Conservation (phyloP, 1,140 invertebrate species). For the Apis cerana region DNA sequence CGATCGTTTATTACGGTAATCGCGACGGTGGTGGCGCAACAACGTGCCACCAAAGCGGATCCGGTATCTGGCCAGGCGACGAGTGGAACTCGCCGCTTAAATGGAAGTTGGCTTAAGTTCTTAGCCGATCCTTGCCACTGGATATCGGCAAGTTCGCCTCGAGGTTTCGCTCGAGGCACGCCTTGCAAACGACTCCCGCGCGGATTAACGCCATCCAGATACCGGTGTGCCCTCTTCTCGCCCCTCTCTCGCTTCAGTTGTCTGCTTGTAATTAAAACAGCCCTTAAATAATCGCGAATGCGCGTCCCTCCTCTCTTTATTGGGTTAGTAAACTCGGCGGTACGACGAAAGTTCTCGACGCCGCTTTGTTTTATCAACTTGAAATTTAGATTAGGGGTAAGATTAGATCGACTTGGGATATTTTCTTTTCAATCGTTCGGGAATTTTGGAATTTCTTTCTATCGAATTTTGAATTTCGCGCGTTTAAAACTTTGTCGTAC, state of each 20-base stretch:
- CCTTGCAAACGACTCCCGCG: constrained; percentile 54
- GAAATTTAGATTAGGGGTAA: not conserved
- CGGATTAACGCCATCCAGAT: constrained; percentile 57
- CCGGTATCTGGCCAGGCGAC: constrained; percentile 39
- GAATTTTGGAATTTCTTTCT: too few relatives aligned
- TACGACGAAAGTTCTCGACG: not conserved
- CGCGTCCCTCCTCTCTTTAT: not conserved
- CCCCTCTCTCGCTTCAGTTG: not conserved
- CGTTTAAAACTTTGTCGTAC: too few relatives aligned
- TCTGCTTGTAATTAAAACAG: constrained; percentile 30
- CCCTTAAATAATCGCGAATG: constrained; percentile 32
- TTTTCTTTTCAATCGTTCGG: not conserved
- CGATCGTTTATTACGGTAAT: constrained; percentile 47
- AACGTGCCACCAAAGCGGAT: constrained; percentile 52
- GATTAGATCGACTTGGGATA: not conserved
- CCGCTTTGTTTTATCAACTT: not conserved
- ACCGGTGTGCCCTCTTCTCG: constrained; percentile 8
- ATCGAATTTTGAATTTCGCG: not conserved
- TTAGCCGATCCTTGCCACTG: constrained; percentile 55
- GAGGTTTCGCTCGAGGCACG: constrained; percentile 44
- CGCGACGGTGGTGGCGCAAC: constrained; percentile 33
- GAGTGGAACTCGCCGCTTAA: constrained; percentile 52
- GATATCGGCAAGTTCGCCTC: constrained; percentile 55
- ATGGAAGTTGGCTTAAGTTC: constrained; percentile 65
- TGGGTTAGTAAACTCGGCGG: not conserved